Conservation (phyloP, 2,888 invertebrate species). For the Hoplodrina ambigua region DNA sequence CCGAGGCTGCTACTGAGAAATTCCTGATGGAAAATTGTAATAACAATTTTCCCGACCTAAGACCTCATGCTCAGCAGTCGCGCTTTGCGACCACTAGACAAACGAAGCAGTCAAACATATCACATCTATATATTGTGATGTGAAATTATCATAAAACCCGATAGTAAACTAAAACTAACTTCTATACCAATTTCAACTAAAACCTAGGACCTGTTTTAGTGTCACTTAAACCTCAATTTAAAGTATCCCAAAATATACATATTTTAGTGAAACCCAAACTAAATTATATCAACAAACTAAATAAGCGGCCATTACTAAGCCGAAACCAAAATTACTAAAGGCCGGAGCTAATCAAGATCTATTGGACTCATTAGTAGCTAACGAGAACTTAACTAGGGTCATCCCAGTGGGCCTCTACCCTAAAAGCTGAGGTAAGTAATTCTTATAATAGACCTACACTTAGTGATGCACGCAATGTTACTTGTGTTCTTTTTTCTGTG, state of each 20-base stretch:
- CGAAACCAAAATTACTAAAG: slow-evolving; percentile 62
- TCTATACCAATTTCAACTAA: slow-evolving; percentile 14
- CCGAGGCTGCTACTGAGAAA: no score
- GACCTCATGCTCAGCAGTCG: no score
- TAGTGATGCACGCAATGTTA: slow-evolving; percentile 45
- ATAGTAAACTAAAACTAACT: slow-evolving; percentile 21
- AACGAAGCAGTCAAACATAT: background rate
- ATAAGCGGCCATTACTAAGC: slow-evolving; percentile 53
- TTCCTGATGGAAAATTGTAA: no score
- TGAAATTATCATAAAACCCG: background rate
- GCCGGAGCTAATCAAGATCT: slow-evolving; percentile 66
- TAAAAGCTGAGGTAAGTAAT: slow-evolving; percentile 66
- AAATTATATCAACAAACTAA: slow-evolving; percentile 57
- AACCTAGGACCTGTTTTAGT: slow-evolving; percentile 29
- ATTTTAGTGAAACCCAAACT: slow-evolving; percentile 42
- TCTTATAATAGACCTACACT: slow-evolving; percentile 49
- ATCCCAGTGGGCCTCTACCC: slow-evolving; percentile 62
- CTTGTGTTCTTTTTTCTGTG: slow-evolving; percentile 2
- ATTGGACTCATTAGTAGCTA: slow-evolving; percentile 67
- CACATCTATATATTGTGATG: background rate
- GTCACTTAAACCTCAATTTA: slow-evolving; percentile 32
- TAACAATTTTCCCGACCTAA: no score
- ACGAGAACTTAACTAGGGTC: slow-evolving; percentile 69
- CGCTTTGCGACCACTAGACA: no score
- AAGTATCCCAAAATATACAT: slow-evolving; percentile 35